Evolutionary conservation across 2,888 invertebrate genomes (phyloP), one percentile per base, ranked within the genome.

Genomic region (Drosophila pseudotakahashii): DNA sequence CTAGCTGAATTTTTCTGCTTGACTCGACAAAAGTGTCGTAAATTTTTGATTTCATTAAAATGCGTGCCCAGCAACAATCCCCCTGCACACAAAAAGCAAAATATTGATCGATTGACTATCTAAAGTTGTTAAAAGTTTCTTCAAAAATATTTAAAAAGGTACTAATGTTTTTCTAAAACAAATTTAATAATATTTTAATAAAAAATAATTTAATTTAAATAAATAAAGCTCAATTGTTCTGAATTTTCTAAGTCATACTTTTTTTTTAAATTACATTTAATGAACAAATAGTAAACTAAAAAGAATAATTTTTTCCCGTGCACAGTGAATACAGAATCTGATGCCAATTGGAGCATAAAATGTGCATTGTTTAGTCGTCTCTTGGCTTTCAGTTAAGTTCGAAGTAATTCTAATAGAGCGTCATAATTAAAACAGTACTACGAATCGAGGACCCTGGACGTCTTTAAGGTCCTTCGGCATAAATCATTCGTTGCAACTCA

Each of bases 31-130:
- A 75, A 75, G 70, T 75, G 81, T 75, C 72, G 78, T 82, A 82
- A 78, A 78, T 78, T 83, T 88, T 63, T 76, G 75, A 86, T 83
- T 88, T 77, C 69, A 83, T 78, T 86, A 86, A 77, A 64, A 85
- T 78, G 82, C 75, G 68, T 77, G 47, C 42, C 58, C 62, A 69
- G 48, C 58, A 64, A 54, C 44, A 26, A 10, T 14, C 16, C 32
- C 37, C 26, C 13, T 41, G 11, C 14, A 48, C 34, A 44, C 30
- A 13, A 16, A 30, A 19, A 32, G 36, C 11, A 42, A 42, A 11
- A 42, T 16, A 10, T 0, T 42, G 10, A 42, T 42, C 16, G 6
- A 42, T 23, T 16, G 41, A 16, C 10, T 10, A 10, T 41, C 16
- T 26, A 26, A 26, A 26, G 26, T 26, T 5, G 5, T 4, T 6